Evolutionary conservation across 1,140 invertebrate genomes (phyloP).

Genomic region (Ceratina japonica): DNA sequence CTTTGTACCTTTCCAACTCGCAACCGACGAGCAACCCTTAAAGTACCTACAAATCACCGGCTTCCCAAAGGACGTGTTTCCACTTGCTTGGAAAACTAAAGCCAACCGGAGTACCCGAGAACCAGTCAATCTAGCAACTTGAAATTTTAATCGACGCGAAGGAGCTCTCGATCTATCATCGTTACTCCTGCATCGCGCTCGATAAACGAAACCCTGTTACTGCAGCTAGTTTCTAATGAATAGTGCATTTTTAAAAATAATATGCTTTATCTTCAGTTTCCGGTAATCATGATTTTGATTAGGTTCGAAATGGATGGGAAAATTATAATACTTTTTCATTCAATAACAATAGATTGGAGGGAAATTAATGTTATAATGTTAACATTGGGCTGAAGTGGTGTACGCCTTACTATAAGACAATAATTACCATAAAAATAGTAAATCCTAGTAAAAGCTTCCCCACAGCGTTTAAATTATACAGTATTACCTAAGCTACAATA

Average conservation of each 20-base stretch:
- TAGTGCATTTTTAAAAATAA: neutral
- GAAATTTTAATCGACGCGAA: conserved; percentile 29
- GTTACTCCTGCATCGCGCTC: conserved; percentile 11
- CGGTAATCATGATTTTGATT: too few species aligned
- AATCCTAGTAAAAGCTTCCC: too few species aligned
- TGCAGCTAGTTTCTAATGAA: neutral
- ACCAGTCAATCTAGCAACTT: conserved; percentile 28
- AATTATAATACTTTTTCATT: too few species aligned
- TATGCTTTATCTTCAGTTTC: neutral
- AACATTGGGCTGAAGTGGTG: too few species aligned
- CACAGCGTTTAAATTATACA: too few species aligned
- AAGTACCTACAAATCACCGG: conserved; percentile 31
- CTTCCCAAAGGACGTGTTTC: conserved; percentile 30
- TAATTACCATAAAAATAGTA: too few species aligned
- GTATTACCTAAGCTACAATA: too few species aligned
- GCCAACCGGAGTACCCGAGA: neutral
- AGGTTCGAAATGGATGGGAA: too few species aligned
- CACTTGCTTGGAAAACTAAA: conserved; percentile 33
- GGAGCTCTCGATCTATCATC: conserved; percentile 23
- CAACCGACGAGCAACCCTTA: conserved; percentile 24
- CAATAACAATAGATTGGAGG: too few species aligned
- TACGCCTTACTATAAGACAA: too few species aligned
- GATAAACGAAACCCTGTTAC: conserved; percentile 3
- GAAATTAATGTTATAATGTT: too few species aligned
- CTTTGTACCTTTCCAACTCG: conserved; percentile 31